Evolutionary conservation across 2,888 invertebrate species (phyloP).

Genomic region (Rotaria socialis): DNA sequence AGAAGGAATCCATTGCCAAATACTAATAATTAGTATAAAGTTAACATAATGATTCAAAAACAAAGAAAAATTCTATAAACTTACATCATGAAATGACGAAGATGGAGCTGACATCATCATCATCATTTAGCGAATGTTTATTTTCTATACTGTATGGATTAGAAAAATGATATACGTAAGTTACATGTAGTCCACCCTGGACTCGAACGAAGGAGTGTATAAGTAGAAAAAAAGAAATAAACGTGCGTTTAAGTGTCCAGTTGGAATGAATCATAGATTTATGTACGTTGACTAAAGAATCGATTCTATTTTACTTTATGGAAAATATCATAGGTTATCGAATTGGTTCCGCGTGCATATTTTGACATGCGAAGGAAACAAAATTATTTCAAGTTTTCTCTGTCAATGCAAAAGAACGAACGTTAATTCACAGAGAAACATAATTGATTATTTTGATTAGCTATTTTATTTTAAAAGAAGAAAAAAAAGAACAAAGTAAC

Average conservation of each 20-base stretch:
- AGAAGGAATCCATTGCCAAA: not conserved
- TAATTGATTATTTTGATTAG: no score
- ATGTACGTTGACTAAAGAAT: not conserved
- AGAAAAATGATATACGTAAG: not conserved
- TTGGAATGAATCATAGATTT: not conserved
- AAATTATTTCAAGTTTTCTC: not conserved
- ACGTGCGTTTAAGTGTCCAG: not conserved
- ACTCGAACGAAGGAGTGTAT: not conserved
- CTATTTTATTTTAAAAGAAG: no score
- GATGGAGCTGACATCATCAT: slow-evolving; percentile 13
- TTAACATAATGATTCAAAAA: not conserved
- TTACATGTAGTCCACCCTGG: not conserved
- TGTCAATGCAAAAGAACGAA: not conserved
- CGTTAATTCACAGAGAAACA: not conserved
- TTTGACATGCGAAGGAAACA: not conserved
- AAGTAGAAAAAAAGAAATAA: not conserved
- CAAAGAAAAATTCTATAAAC: no score
- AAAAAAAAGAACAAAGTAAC: not conserved
- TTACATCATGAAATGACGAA: not conserved
- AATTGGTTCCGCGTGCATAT: not conserved
- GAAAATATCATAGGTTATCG: not conserved
- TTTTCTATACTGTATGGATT: not conserved
- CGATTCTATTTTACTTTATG: not conserved
- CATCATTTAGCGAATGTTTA: not conserved
- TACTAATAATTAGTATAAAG: not conserved